phyloP scores from a whole-genome alignment of 2,888 invertebrate species.

The Eueremaeus valkanovi region DNA sequence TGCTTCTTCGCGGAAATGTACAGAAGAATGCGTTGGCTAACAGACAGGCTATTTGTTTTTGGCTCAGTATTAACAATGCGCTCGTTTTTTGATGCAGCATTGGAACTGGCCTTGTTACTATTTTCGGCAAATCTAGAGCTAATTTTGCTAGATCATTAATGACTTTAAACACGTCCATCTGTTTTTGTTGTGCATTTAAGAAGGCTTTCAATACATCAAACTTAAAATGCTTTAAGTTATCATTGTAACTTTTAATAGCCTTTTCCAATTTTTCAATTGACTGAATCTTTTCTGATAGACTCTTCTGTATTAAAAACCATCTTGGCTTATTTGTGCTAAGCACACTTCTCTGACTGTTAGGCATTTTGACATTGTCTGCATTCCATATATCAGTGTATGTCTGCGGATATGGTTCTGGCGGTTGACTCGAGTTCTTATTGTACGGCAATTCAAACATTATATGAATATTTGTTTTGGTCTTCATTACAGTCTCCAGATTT shows the following conservation, averaged over 20 bases:
- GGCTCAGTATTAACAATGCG: constrained; percentile 59
- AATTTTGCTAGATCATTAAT: constrained; percentile 36
- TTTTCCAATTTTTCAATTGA: constrained; percentile 3
- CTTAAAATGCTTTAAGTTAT: background rate
- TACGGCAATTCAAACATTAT: too few species aligned
- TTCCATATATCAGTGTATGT: background rate
- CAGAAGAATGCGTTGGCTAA: constrained; percentile 93
- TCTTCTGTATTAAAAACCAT: background rate
- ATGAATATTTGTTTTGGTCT: too few species aligned
- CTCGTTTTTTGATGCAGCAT: constrained; percentile 64
- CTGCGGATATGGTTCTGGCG: too few species aligned
- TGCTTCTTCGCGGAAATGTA: constrained; percentile 59
- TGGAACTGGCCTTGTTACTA: constrained; percentile 62
- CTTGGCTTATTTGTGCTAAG: background rate
- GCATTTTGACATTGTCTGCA: background rate
- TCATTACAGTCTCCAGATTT: too few species aligned
- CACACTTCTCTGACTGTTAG: background rate
- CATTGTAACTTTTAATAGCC: constrained; percentile 40
- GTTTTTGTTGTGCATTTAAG: background rate
- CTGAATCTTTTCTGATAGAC: background rate
- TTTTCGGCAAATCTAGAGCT: constrained; percentile 31
- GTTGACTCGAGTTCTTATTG: too few species aligned
- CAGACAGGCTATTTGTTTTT: constrained; percentile 72
- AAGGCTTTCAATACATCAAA: constrained; percentile 36
- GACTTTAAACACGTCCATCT: background rate